These are phyloP conservation scores for Drosophila aldrichi DNA, from an alignment of 2,888 invertebrate genomes.

Conservation along the genomic window DNA sequence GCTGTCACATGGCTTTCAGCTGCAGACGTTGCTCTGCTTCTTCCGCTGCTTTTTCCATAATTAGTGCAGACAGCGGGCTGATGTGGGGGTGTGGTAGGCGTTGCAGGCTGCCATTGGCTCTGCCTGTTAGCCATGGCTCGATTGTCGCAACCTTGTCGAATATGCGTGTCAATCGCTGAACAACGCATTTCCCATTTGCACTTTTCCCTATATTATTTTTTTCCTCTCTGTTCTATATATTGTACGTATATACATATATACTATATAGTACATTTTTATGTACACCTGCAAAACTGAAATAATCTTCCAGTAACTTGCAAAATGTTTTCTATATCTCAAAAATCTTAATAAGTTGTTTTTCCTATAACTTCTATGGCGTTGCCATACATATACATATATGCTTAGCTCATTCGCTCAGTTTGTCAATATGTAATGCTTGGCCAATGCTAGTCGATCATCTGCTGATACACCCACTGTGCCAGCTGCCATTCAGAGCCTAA, in stretches of 20 bases:
- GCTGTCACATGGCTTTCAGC: constrained; percentile 66
- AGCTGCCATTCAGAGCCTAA: constrained; percentile 54
- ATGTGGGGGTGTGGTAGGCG: background rate
- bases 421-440: constrained; percentile 1
- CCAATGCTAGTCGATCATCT: background rate
- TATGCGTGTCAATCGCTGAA: constrained; percentile 51
- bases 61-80: no score
- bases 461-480: constrained; percentile 33
- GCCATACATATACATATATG: background rate
- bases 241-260: background rate
- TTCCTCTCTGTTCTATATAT: background rate
- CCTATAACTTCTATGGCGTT: background rate
- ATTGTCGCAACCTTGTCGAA: constrained; percentile 49
- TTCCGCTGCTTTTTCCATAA: no score
- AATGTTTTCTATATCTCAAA: no score
- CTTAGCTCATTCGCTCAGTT: background rate
- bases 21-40: constrained; percentile 57
- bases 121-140: constrained; percentile 61
- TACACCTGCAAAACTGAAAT: no score
- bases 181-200: constrained; percentile 21
- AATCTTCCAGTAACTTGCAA: no score
- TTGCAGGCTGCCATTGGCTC: constrained; percentile 46
- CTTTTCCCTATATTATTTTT: background rate
- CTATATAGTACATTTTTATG: background rate
- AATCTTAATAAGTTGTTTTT: no score